These are phyloP conservation scores for Machimus atricapillus DNA, from an alignment of 2,888 invertebrate species.

Conservation along the genomic window DNA sequence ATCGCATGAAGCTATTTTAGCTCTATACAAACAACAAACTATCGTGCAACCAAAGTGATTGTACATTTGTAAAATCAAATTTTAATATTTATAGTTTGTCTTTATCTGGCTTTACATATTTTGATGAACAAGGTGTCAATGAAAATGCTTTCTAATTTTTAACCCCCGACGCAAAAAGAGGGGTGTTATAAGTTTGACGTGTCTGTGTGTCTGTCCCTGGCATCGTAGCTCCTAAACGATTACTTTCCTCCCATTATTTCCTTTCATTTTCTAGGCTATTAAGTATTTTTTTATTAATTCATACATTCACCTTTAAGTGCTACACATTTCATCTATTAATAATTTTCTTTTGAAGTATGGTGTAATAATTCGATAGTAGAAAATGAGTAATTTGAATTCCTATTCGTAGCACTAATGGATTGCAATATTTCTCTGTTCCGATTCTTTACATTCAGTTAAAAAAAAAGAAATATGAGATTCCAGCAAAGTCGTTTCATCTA, in stretches of 20 bases:
- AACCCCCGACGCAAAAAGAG: too few species aligned
- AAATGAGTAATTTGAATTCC: neutral
- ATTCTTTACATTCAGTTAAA: neutral
- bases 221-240: too few species aligned
- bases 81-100: too few species aligned
- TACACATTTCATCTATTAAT: neutral
- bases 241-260: neutral
- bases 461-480: neutral
- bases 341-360: neutral
- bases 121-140: too few species aligned
- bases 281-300: neutral
- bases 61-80: too few species aligned
- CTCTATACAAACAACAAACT: too few species aligned
- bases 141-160: too few species aligned
- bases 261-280: neutral
- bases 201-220: too few species aligned
- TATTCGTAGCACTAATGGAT: neutral
- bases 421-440: neutral
- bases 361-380: neutral
- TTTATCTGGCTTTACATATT: too few species aligned
- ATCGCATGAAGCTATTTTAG: too few species aligned
- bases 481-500: neutral
- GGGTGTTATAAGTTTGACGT: too few species aligned
- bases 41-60: too few species aligned
- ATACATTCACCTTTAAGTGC: neutral